phyloP scores from a whole-genome alignment of 1,140 invertebrate genomes.

The Bombus balteatus region DNA sequence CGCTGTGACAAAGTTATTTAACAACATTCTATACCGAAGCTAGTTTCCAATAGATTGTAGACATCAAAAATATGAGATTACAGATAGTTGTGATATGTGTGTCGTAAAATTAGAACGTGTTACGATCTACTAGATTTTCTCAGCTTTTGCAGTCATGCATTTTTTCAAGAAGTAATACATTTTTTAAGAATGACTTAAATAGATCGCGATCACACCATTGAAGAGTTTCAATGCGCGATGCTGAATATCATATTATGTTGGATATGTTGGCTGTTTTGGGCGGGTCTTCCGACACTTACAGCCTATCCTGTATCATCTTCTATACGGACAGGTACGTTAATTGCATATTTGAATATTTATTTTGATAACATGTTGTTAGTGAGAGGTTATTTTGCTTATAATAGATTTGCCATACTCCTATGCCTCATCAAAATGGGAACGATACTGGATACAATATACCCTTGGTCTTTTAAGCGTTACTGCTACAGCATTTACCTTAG shows the following conservation, averaged over 20 bases:
- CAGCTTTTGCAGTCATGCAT: constrained; percentile 15
- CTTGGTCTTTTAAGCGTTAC: constrained; percentile 73
- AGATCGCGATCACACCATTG: constrained; percentile 46
- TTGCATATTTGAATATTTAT: not conserved
- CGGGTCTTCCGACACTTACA: constrained; percentile 73
- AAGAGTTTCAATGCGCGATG: constrained; percentile 67
- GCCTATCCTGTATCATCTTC: constrained; percentile 72
- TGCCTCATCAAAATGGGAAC: constrained; percentile 71
- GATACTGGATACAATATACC: constrained; percentile 73
- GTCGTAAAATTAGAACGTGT: constrained; percentile 64
- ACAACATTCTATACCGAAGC: constrained; percentile 16
- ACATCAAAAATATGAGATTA: constrained; percentile 46
- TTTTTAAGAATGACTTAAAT: constrained; percentile 69
- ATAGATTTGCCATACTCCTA: constrained; percentile 59
- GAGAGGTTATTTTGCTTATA: constrained; percentile 48
- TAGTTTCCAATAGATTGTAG: constrained; percentile 30
- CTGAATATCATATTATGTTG: constrained; percentile 66
- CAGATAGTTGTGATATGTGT: constrained; percentile 46
- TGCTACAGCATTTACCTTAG: constrained; percentile 75
- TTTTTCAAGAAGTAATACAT: constrained; percentile 2
- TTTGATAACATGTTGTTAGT: not conserved
- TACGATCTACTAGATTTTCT: constrained; percentile 15
- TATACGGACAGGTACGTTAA: constrained; percentile 64
- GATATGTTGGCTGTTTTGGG: constrained; percentile 75
- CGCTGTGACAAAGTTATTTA: constrained; percentile 28